phyloP scores from a whole-genome alignment of 2,113 vertebrate genomes.

The Macquaria ambigua region DNA sequence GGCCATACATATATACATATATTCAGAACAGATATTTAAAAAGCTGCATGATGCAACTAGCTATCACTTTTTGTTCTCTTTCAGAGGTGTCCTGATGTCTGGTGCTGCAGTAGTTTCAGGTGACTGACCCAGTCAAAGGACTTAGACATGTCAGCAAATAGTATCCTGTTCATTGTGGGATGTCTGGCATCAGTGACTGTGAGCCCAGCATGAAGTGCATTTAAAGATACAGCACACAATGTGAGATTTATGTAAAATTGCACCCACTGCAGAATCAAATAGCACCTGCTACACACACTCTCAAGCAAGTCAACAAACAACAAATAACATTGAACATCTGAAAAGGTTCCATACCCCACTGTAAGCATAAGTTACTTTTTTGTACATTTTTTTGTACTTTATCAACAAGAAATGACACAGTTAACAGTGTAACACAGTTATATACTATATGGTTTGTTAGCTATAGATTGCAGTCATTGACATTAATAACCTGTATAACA shows the following conservation, averaged over 20 bases:
- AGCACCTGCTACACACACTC: not conserved
- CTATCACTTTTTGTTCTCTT: not conserved
- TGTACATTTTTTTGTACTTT: too few relatives aligned
- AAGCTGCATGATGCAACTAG: not conserved
- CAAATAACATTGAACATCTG: not conserved
- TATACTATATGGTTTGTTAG: not conserved
- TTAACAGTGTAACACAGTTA: not conserved
- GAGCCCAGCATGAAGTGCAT: slow-evolving; percentile 2
- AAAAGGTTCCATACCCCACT: not conserved
- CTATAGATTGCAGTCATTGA: slow-evolving; percentile 6
- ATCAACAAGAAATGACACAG: not conserved
- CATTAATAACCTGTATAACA: not conserved
- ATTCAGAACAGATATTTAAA: not conserved
- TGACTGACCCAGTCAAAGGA: slow-evolving; percentile 19
- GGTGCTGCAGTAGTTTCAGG: slow-evolving; percentile 9
- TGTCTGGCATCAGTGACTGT: slow-evolving; percentile 27
- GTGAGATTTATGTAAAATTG: slow-evolving; percentile 8
- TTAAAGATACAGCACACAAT: slow-evolving; percentile 31
- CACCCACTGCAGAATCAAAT: not conserved
- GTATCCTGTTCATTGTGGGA: slow-evolving; percentile 6
- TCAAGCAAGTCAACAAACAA: slow-evolving; percentile 22
- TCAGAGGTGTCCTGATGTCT: not conserved
- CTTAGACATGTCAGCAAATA: slow-evolving; percentile 25
- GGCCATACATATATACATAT: not conserved
- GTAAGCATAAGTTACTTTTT: not conserved